A percentile compares a stretch with the other conserved stretches of the same genome.
These are phyloP conservation scores for Drosophila kanekoi DNA, from an alignment of 2,888 invertebrate species.

Conservation along the genomic window DNA sequence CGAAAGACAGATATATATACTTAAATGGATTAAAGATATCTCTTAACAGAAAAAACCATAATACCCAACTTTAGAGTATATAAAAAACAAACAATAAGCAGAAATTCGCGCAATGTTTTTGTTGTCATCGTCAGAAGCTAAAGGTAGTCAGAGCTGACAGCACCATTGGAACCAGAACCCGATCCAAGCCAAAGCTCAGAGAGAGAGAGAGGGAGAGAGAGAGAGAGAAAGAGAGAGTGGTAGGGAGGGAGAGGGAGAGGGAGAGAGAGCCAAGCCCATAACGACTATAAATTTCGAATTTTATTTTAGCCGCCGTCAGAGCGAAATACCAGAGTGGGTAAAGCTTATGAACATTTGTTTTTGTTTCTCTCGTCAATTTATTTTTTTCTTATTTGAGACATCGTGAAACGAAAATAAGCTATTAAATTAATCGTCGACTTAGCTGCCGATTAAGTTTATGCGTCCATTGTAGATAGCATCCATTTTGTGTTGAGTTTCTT, in stretches of 20 bases:
- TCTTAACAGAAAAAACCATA: background rate
- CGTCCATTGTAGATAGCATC: slow-evolving; percentile 52
- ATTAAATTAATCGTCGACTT: slow-evolving; percentile 77
- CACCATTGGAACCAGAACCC: slow-evolving; percentile 22
- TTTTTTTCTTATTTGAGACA: slow-evolving; percentile 52
- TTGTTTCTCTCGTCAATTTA: background rate
- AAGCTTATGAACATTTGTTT: slow-evolving; percentile 50
- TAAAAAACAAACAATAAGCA: background rate
- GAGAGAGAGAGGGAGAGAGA: background rate
- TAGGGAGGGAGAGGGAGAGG: background rate
- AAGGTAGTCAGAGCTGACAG: slow-evolving; percentile 60
- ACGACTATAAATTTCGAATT: slow-evolving; percentile 76
- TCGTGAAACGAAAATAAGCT: slow-evolving; percentile 75
- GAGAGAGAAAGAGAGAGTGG: background rate
- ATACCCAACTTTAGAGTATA: slow-evolving; percentile 20
- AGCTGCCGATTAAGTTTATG: slow-evolving; percentile 68
- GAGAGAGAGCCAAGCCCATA: slow-evolving; percentile 35
- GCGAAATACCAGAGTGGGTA: slow-evolving; percentile 19
- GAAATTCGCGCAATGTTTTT: slow-evolving; percentile 45
- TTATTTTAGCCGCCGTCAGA: slow-evolving; percentile 64
- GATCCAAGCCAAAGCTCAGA: background rate
- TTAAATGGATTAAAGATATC: no score
- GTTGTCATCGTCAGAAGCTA: slow-evolving; percentile 55
- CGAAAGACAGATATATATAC: no score
- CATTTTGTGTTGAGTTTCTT: slow-evolving; percentile 51